phyloP scores from a whole-genome alignment of 2,797 vertebrate species.

The Kryptopterus vitreolus region DNA sequence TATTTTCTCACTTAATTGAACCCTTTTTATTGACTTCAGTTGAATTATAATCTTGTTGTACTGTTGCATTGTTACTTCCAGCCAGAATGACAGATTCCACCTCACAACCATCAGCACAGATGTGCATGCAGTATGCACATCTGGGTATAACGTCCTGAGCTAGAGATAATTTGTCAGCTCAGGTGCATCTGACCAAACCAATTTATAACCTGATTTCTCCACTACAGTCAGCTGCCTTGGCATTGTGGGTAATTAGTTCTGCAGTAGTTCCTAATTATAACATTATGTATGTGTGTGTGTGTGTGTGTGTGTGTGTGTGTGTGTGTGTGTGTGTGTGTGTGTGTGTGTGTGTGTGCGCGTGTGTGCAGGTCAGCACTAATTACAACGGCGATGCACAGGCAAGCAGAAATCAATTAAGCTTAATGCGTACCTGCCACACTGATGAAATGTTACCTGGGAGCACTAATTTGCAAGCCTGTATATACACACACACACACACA shows the following conservation, averaged over 20 bases:
- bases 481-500: neutral
- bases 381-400: neutral
- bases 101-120: neutral
- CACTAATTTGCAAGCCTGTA: slow-evolving; percentile 14
- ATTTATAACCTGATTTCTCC: slow-evolving; percentile 32
- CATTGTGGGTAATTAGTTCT: slow-evolving; percentile 5
- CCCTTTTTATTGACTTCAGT: too few species aligned
- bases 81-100: neutral
- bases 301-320: neutral
- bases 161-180: neutral
- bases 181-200: neutral
- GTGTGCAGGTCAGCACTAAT: neutral
- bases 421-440: slow-evolving; percentile 25
- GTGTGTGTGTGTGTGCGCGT: neutral
- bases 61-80: neutral
- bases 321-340: neutral
- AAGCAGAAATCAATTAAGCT: slow-evolving; percentile 15
- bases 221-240: slow-evolving; percentile 21
- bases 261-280: too few species aligned
- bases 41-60: too few species aligned
- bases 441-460: slow-evolving; percentile 5
- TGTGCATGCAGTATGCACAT: too few species aligned
- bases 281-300: too few species aligned
- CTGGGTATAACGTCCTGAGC: neutral
- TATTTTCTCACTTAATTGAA: too few species aligned